Percentiles rank a stretch among this genome's conserved stretches.
phyloP scores from a whole-genome alignment of 2,113 vertebrate genomes.

The Pangasianodon hypophthalmus region DNA sequence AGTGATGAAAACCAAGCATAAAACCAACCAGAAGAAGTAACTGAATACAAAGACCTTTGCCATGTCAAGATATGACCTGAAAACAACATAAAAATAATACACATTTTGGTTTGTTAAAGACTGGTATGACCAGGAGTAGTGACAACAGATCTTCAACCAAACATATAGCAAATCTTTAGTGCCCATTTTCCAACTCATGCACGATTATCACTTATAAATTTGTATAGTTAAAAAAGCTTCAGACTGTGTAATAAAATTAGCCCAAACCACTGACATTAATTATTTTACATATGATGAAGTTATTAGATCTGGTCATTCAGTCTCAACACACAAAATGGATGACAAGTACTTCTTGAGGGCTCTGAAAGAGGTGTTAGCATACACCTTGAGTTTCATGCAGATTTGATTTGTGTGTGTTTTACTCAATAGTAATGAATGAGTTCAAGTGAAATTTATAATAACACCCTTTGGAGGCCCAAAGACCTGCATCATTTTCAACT shows the following conservation, averaged over 20 bases:
- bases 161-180: not conserved
- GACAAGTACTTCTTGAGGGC: not conserved
- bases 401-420: not conserved
- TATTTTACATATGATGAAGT: not conserved
- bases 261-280: not conserved
- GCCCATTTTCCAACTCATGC: not conserved
- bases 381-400: not conserved
- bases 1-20: constrained; percentile 80
- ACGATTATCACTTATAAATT: not conserved
- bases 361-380: not conserved
- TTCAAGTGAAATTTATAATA: not conserved
- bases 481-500: not conserved
- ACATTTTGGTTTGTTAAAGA: not conserved
- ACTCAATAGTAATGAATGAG: not conserved
- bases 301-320: no score
- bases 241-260: not conserved
- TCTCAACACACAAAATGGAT: not conserved
- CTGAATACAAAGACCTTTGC: constrained; percentile 74
- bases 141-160: not conserved
- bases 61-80: constrained; percentile 77
- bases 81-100: not conserved
- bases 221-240: not conserved
- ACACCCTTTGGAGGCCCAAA: not conserved
- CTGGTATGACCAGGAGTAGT: no score
- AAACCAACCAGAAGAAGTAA: constrained; percentile 80